Percentiles rank a stretch among this genome's conserved stretches.
phyloP scores from a whole-genome alignment of 2,797 vertebrate species.

The Darevskia nairensis region DNA sequence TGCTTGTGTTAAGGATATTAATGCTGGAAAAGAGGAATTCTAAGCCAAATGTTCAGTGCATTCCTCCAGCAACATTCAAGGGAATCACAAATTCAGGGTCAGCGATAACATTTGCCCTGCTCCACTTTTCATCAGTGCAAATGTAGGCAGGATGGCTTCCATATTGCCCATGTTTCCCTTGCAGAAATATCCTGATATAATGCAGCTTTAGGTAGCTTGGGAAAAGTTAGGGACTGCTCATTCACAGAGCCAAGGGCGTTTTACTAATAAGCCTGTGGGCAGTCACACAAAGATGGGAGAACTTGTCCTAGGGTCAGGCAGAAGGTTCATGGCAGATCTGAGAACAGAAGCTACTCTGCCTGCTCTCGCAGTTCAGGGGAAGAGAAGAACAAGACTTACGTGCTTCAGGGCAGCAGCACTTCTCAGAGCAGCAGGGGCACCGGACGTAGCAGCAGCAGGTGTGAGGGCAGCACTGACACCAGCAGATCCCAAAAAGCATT shows the following conservation, averaged over 20 bases:
- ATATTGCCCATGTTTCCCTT: background rate
- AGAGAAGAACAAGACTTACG: slow-evolving; percentile 68
- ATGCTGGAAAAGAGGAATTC: background rate
- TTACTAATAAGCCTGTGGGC: background rate
- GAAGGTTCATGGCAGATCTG: background rate
- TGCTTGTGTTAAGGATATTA: background rate
- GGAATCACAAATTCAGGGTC: no score
- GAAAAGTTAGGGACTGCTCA: no score
- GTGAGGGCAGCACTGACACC: slow-evolving; percentile 95
- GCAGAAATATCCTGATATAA: background rate
- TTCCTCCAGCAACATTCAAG: no score
- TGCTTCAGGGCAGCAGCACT: slow-evolving; percentile 92
- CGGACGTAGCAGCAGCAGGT: slow-evolving; percentile 92
- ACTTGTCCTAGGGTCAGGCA: background rate
- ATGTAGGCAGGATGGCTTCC: background rate
- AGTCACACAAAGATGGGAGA: background rate
- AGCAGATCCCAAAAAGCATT: slow-evolving; percentile 88
- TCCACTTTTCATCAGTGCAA: background rate
- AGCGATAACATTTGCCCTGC: background rate
- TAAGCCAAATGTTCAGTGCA: background rate
- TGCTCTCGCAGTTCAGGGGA: background rate
- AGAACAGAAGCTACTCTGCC: background rate
- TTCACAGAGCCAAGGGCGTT: background rate
- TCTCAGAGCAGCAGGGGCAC: slow-evolving; percentile 91
- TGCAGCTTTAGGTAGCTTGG: background rate